Evolutionary conservation across 2,888 invertebrate genomes (phyloP), one percentile per base, ranked within the genome.

Genomic region (Romanomermis culicivorax): DNA sequence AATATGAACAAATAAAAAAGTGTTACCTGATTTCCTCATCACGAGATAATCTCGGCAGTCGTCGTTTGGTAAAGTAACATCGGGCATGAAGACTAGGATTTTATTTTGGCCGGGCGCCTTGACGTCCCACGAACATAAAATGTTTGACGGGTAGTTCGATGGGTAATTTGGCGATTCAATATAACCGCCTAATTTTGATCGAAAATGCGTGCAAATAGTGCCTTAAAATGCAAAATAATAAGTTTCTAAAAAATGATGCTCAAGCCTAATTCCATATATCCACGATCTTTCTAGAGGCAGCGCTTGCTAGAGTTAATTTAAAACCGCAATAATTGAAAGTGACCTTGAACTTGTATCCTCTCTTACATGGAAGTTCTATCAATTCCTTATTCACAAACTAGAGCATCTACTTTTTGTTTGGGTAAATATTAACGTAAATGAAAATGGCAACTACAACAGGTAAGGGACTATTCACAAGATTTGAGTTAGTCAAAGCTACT

Each of bases 111-210:
- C 68, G 30, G 64, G 65, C 1, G 71, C 70, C 49, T 64, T 64
- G 24, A 73, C 68, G 53, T 64, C 66, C 73, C 73, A 73, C 2
- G 68, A 67, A 58, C 73, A 72, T 36, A 68, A 64, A 2, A 67
- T 63, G 57, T 70, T 67, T 43, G 65, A 64, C 2, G 73, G 73
- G 61, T 72, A 72, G 54, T 68, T 60, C 4, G 71, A 71, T 2
- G 73, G 73, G 61, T 69, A 72, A 61, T 72, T 72, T 3, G 72
- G 72, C n/a, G 68, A 70, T 60, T 70, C 67, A 42, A 73, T 65
- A 51, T 67, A 65, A 1, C 73, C 73, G 7, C 52, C 29, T 7
- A 7, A n/a, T n/a, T 11, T 45, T 11, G 45, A n/a, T 45, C 17
- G 23, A 45, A 45, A 45, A n/a, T 23, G 11, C 4, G 45, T 45